Evolutionary conservation across 2,113 vertebrate genomes (phyloP).

Genomic region (Hipposideros armiger): DNA sequence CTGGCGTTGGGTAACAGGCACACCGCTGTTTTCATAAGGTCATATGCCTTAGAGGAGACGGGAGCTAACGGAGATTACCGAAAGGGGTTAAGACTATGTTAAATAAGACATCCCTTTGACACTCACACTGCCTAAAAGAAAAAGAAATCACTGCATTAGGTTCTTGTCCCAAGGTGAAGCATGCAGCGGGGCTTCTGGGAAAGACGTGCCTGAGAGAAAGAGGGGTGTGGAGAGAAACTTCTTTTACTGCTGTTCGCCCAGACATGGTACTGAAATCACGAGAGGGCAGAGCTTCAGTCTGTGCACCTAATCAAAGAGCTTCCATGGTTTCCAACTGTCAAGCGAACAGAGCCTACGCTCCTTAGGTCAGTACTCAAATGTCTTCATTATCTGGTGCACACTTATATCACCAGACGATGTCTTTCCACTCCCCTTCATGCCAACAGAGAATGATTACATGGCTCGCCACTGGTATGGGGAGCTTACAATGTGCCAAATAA

Average conservation of each 20-base stretch:
- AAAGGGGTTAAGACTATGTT: no score
- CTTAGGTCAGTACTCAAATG: conserved; percentile 9
- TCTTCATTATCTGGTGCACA: not conserved
- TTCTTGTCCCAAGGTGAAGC: no score
- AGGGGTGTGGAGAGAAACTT: not conserved
- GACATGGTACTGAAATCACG: not conserved
- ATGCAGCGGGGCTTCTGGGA: not conserved
- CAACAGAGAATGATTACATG: not conserved
- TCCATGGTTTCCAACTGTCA: not conserved
- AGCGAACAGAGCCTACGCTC: not conserved
- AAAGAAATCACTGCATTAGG: not conserved
- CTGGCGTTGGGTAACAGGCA: not conserved
- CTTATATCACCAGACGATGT: not conserved
- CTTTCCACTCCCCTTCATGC: not conserved
- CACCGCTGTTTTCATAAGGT: not conserved
- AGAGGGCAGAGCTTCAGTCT: not conserved
- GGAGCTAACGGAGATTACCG: not conserved
- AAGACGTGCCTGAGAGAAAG: not conserved
- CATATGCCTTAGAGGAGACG: not conserved
- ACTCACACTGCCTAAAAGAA: not conserved
- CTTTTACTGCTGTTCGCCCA: not conserved
- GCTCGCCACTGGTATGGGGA: not conserved
- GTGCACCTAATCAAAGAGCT: not conserved
- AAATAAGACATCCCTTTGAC: not conserved
- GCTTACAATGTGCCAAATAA: not conserved